These are phyloP conservation scores for Neomonachus schauinslandi DNA, from an alignment of 2,113 vertebrate species.

Conservation along the genomic window DNA sequence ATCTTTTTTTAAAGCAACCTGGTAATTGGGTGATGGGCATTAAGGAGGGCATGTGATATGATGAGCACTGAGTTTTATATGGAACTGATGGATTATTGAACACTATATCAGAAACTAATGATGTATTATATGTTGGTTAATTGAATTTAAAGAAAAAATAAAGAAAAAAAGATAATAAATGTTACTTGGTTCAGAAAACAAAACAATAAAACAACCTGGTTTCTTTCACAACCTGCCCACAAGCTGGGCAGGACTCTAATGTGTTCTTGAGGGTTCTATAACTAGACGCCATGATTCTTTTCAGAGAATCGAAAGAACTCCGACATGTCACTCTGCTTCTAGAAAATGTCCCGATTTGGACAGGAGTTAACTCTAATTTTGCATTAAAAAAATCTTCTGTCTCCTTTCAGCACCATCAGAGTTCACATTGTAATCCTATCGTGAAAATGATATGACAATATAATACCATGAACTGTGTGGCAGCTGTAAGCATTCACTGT, in stretches of 20 bases:
- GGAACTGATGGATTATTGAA: no score
- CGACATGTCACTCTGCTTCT: background rate
- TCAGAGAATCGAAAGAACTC: background rate
- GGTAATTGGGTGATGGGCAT: background rate
- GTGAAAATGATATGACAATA: background rate
- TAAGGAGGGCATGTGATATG: background rate
- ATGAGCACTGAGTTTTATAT: no score
- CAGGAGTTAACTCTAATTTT: background rate
- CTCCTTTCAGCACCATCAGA: background rate
- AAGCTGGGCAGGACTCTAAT: fast-evolving
- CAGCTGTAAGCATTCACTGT: background rate
- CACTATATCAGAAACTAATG: no score
- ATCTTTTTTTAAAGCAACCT: background rate
- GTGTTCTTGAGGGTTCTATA: background rate
- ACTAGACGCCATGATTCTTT: fast-evolving
- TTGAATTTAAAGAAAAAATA: no score
- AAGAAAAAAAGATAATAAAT: no score
- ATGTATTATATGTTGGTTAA: no score
- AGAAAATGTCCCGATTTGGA: no score
- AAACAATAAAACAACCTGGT: fast-evolving
- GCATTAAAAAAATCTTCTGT: background rate
- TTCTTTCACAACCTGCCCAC: background rate
- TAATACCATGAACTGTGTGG: fast-evolving
- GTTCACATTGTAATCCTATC: background rate
- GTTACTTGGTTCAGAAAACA: no score